Evolutionary conservation across 23 tunicate genomes (phyloP), one percentile per base, ranked within the genome.

Genomic region (Corella eumyota): DNA sequence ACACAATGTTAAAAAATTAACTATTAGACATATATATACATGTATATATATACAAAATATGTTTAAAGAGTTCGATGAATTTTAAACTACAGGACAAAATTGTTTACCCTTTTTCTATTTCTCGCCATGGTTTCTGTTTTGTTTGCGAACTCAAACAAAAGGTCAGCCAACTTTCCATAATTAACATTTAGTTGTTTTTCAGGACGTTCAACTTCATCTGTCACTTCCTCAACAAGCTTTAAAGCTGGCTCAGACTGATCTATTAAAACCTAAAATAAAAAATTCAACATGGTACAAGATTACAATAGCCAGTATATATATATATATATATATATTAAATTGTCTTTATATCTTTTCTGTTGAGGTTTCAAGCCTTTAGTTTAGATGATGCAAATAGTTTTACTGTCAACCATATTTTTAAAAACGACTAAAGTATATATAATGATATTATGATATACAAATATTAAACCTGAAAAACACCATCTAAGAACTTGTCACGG

Each of bases 161-260:
- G 30, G 55, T 64, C 73, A 25, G 94, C 94, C 32, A 84, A 33
- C 22, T 17, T 59, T 5, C 66, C n/a, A 50, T 75, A 75, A 65
- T 84, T 78, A 24, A 50, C 65, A 7, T 35, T 58, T 6, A 84
- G 45, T 44, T 57, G 22, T 30, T 63, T 62, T 17, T 31, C 24
- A 1, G 58, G 57, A 52, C 33, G 32, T 4, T 67, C 65, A 4
- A 62, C 67, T 6, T 44, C 55, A 13, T 29, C 69, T 25, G 30
- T 28, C 45, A 45, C 58, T 36, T 79, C 86, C 13, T 52, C 45
- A 38, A 90, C 48, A 25, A 66, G 23, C 11, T 79, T 51, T 27
- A 72, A 45, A 0, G 79, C 81, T 6, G 73, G 68, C 4, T 79
- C 77, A 21, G 97, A 90, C 30, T 73, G 78, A 27, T 90, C 90